A percentile compares a stretch with the other conserved stretches of the same genome.
These are phyloP conservation scores for Pollenia labialis DNA, from an alignment of 2,888 invertebrate species.

Conservation along the genomic window DNA sequence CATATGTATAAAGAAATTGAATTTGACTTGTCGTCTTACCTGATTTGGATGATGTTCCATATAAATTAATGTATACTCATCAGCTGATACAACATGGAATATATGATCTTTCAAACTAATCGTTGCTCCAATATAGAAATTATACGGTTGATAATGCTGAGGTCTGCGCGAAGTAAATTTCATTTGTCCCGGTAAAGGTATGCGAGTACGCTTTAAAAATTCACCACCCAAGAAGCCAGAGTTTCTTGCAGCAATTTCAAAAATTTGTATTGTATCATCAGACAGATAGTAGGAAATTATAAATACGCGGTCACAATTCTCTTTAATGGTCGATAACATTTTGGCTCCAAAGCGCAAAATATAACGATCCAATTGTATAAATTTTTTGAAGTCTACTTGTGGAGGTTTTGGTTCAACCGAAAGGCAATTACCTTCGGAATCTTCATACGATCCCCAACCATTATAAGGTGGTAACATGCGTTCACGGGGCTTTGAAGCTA, in stretches of 20 bases:
- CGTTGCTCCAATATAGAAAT: conserved; percentile 93
- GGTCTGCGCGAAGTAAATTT: conserved; percentile 90
- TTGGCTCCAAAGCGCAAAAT: conserved; percentile 91
- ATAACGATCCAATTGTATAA: conserved; percentile 91
- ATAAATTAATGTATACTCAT: conserved; percentile 93
- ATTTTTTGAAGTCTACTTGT: conserved; percentile 91
- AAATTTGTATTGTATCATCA: conserved; percentile 93
- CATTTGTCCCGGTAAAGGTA: conserved; percentile 90
- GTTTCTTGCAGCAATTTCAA: conserved; percentile 90
- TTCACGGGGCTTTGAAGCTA: conserved; percentile 71
- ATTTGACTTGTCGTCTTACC: conserved; percentile 84
- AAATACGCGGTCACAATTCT: conserved; percentile 88
- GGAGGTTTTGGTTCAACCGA: conserved; percentile 92
- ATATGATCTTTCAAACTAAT: conserved; percentile 91
- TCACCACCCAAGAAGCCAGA: conserved; percentile 88
- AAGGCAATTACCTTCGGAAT: conserved; percentile 94
- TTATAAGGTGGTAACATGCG: conserved; percentile 92
- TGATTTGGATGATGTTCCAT: conserved; percentile 92
- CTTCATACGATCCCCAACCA: conserved; percentile 95
- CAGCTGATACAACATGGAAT: conserved; percentile 92
- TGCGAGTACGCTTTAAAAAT: conserved; percentile 88
- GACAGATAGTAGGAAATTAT: conserved; percentile 92
- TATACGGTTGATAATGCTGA: conserved; percentile 89
- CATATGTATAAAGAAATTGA: too few species aligned
- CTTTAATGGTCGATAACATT: conserved; percentile 89